Evolutionary conservation across 1,140 invertebrate genomes (phyloP).

Genomic region (Caerostris extrusa): DNA sequence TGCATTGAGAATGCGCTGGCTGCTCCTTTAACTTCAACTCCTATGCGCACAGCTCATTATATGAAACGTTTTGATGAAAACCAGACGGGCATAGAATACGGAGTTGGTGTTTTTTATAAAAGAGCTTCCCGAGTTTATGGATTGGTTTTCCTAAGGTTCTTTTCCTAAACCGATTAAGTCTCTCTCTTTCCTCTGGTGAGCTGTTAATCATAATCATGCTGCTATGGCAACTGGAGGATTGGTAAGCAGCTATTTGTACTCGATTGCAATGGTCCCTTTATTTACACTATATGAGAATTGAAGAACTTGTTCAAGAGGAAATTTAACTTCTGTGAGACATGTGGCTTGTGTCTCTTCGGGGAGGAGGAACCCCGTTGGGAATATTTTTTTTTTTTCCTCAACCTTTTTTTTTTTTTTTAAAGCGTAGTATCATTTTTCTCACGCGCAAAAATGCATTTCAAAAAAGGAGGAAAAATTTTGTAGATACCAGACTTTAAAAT

Average conservation of each 20-base stretch:
- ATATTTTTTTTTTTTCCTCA: background rate
- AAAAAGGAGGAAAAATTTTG: background rate
- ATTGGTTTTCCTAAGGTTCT: slow-evolving; percentile 76
- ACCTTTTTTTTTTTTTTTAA: background rate
- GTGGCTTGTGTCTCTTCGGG: slow-evolving; percentile 71
- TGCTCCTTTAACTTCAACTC: slow-evolving; percentile 62
- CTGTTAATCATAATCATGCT: slow-evolving; percentile 76
- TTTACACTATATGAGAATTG: slow-evolving; percentile 59
- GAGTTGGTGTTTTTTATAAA: slow-evolving; percentile 77
- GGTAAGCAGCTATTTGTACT: slow-evolving; percentile 75
- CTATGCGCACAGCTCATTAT: slow-evolving; percentile 70
- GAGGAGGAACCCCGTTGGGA: background rate
- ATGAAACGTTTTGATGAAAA: slow-evolving; percentile 76
- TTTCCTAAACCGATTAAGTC: slow-evolving; percentile 77
- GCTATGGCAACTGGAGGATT: slow-evolving; percentile 70
- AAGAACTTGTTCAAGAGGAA: slow-evolving; percentile 60
- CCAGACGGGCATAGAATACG: slow-evolving; percentile 62
- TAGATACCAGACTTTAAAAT: background rate
- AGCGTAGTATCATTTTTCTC: slow-evolving; percentile 31
- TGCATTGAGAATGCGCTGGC: slow-evolving; percentile 3
- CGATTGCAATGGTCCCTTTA: slow-evolving; percentile 71
- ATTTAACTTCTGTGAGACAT: slow-evolving; percentile 75
- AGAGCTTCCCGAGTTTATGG: slow-evolving; percentile 73
- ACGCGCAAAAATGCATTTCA: background rate
- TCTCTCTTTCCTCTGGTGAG: slow-evolving; percentile 59